Evolutionary conservation across 2,888 invertebrate genomes (phyloP), one percentile per base, ranked within the genome.

Genomic region (Lepidochitona cinerea): DNA sequence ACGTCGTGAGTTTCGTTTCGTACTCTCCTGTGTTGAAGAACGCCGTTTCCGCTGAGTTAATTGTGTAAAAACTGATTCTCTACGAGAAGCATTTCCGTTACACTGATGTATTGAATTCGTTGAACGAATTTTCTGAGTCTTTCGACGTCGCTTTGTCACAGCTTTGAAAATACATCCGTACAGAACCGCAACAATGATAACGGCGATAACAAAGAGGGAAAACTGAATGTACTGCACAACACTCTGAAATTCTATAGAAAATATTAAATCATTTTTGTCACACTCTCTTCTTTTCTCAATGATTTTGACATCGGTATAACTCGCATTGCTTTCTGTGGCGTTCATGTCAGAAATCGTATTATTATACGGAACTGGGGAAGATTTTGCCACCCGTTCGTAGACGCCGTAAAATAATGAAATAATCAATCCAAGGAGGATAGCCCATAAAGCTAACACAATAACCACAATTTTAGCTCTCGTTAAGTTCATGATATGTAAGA

Each of bases 81-180:
- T 35, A 18, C 66, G 66, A 1, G 66, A 66, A 3, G 66, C 18
- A 66, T 66, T 35, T 37, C 66, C 66, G 37, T 66, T 66, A 37
- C 37, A 37, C 6, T 35, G 18, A n/a, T 37, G 26, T 26, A 37
- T 18, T 18, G 66, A 66, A 29, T 37, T 66, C 18, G 66, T 66
- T 9, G 66, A 66, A n/a, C 66, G 35, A 37, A 66, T 66, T 36
- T 37, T 66, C 66, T 66, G 66, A n/a, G 66, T 66, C 37, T 66
- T 66, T 66, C 26, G 35, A 3, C 66, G 29, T n/a, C 66, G 35
- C 29, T 66, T 66, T 23, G 37, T 66, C n/a, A 66, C 66, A 3
- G 37, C 66, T 18, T 18, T 2, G 37, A 37, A 66, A 66, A 66
- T 66, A 37, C 35, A 66, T 3, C 23, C n/a, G 37, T 66, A 66